Percentiles rank a stretch among this genome's conserved stretches.
phyloP scores from a whole-genome alignment of 2,888 invertebrate species.

The Drosophila mayaguana region DNA sequence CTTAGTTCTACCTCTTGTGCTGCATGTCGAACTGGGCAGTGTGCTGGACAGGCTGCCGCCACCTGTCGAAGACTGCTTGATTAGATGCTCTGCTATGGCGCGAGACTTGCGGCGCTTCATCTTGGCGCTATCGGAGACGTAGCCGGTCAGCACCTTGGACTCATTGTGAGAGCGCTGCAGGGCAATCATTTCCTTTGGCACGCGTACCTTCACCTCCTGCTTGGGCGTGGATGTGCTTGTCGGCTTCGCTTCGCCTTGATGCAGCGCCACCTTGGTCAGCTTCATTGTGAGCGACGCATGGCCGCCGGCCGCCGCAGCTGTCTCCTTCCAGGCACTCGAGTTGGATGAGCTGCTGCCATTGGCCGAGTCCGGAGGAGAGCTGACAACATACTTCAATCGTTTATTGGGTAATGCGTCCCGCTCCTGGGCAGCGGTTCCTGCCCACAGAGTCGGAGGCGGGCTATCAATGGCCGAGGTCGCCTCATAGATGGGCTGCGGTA shows the following conservation, averaged over 20 bases:
- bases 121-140: constrained; percentile 85
- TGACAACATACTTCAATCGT: constrained; percentile 68
- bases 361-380: constrained; percentile 58
- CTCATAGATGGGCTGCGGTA: constrained; percentile 81
- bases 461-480: constrained; percentile 67
- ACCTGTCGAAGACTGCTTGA: constrained; percentile 9
- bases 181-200: constrained; percentile 87
- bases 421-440: constrained; percentile 24
- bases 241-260: constrained; percentile 13
- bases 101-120: constrained; percentile 82
- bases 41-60: constrained; percentile 31
- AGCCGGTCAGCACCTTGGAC: constrained; percentile 88
- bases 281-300: constrained; percentile 72
- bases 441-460: constrained; percentile 50
- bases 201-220: constrained; percentile 73
- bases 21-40: background rate
- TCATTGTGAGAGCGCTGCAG: constrained; percentile 89
- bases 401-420: constrained; percentile 55
- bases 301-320: constrained; percentile 35
- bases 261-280: constrained; percentile 61
- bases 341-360: constrained; percentile 61
- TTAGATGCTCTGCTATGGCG: constrained; percentile 22
- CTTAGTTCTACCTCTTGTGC: background rate
- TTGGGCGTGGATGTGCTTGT: constrained; percentile 51
- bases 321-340: constrained; percentile 45